Conservation (phyloP, 2,113 vertebrate genomes). For the Cyanistes caeruleus region DNA sequence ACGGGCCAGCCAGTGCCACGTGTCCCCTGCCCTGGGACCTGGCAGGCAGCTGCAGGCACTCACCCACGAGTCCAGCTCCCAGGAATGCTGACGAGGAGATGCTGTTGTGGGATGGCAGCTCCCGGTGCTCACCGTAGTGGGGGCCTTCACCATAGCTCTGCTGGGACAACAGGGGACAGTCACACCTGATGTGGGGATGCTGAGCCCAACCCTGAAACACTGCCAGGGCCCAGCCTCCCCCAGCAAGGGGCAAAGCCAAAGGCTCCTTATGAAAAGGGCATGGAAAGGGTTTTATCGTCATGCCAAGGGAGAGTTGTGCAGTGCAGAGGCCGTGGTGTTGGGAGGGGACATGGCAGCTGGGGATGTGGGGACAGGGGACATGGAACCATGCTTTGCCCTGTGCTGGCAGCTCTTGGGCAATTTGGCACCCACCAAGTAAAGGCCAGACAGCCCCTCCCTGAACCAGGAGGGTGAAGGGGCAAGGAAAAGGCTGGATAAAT, state of each 20-base stretch:
- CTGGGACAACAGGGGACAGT: not conserved
- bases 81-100: conserved; percentile 87
- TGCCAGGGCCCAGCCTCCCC: not conserved
- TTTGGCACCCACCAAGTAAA: not conserved
- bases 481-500: not conserved
- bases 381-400: not conserved
- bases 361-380: not conserved
- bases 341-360: not conserved
- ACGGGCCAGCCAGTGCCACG: rapidly evolving
- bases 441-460: not conserved
- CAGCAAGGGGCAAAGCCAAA: not conserved
- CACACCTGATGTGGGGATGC: rapidly evolving
- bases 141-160: conserved; percentile 88
- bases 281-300: not conserved
- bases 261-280: not conserved
- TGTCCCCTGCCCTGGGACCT: not conserved
- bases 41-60: not conserved
- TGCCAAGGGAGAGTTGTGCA: not conserved
- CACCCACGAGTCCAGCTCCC: conserved; percentile 89
- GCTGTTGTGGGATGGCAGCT: conserved; percentile 78
- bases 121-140: conserved; percentile 88
- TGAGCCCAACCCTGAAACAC: rapidly evolving
- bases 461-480: rapidly evolving
- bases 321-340: rapidly evolving
- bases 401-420: not conserved